Evolutionary conservation across 1,140 invertebrate species (phyloP).

Genomic region (Copidosoma floridanum): DNA sequence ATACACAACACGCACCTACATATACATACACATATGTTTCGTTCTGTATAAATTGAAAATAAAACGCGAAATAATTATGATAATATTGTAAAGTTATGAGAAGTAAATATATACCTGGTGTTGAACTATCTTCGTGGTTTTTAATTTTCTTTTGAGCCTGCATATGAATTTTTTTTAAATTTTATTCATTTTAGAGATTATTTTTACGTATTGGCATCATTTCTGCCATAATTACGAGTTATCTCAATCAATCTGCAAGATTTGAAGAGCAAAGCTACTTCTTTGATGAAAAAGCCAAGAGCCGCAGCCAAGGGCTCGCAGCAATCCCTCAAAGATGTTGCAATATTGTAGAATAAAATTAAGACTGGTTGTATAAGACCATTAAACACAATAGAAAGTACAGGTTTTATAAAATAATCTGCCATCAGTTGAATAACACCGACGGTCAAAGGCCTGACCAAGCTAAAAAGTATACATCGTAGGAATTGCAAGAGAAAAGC

Average conservation of each 20-base stretch:
- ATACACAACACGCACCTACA: no score
- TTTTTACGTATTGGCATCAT: neutral
- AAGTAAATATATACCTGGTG: slow-evolving; percentile 55
- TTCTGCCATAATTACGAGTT: slow-evolving; percentile 31
- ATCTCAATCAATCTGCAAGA: slow-evolving; percentile 56
- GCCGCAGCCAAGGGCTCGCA: slow-evolving; percentile 62
- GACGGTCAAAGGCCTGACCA: slow-evolving; percentile 61
- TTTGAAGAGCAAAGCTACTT: slow-evolving; percentile 52
- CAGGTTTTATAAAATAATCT: slow-evolving; percentile 67
- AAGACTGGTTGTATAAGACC: slow-evolving; percentile 63
- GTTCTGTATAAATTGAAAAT: slow-evolving; percentile 48
- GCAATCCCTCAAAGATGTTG: slow-evolving; percentile 62
- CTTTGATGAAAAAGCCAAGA: slow-evolving; percentile 55
- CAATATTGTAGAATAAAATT: slow-evolving; percentile 63
- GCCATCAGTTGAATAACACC: slow-evolving; percentile 63
- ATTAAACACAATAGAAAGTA: slow-evolving; percentile 65
- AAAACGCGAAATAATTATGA: slow-evolving; percentile 41
- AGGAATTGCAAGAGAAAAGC: slow-evolving; percentile 63
- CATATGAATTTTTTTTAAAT: no score
- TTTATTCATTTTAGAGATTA: neutral
- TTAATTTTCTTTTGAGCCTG: no score
- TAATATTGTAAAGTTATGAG: slow-evolving; percentile 55
- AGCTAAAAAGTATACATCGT: slow-evolving; percentile 60
- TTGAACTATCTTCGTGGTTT: slow-evolving; percentile 34
- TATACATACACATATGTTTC: slow-evolving; percentile 40